Percentiles rank a stretch among this genome's conserved stretches.
Evolutionary conservation across 1,140 invertebrate genomes (phyloP).

Genomic region (Pentalonia nigronervosa): DNA sequence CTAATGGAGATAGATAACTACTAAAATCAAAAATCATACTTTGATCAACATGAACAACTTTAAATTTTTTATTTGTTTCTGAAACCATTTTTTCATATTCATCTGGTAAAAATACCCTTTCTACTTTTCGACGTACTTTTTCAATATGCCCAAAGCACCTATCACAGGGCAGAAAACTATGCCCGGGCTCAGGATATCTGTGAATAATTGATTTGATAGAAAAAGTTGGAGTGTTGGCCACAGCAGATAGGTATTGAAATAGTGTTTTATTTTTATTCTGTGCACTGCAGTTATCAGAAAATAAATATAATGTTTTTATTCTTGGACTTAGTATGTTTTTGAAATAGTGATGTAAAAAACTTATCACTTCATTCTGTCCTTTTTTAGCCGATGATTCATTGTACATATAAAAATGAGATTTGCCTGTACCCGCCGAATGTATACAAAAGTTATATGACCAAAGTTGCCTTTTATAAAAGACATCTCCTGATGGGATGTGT

Average conservation of each 20-base stretch:
- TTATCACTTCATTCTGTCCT: no score
- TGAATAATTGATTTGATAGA: constrained; percentile 19
- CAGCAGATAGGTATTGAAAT: constrained; percentile 29
- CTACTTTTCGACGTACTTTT: not conserved
- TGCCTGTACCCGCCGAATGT: not conserved
- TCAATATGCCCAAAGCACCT: not conserved
- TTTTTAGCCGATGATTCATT: no score
- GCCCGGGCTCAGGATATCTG: not conserved
- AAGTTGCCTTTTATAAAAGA: constrained; percentile 38
- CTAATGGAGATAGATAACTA: constrained; percentile 5
- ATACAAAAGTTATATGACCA: constrained; percentile 36
- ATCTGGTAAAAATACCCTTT: constrained; percentile 12
- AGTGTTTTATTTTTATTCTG: constrained; percentile 37
- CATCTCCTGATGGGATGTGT: not conserved
- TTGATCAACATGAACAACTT: constrained; percentile 49
- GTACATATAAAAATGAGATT: constrained; percentile 16
- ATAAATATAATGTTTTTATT: no score
- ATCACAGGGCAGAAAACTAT: constrained; percentile 17
- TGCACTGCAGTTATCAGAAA: no score
- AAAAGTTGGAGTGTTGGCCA: not conserved
- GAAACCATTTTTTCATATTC: constrained; percentile 41
- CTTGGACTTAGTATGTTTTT: no score
- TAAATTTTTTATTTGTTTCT: constrained; percentile 43
- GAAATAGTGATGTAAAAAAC: no score
- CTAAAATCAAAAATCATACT: constrained; percentile 39